phyloP scores from a whole-genome alignment of 2,888 invertebrate species.

The Cantharis rustica region DNA sequence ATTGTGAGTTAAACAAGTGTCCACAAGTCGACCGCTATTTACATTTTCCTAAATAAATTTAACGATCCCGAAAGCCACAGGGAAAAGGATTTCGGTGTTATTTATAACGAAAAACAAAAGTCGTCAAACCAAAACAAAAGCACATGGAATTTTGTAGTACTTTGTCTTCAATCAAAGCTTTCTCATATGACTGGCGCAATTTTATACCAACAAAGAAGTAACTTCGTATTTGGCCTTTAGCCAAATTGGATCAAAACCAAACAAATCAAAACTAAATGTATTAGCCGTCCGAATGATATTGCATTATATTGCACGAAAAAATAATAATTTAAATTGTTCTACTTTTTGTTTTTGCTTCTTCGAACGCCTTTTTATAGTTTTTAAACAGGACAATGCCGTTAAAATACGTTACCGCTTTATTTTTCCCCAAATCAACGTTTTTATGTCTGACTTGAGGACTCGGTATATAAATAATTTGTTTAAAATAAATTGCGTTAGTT shows the following conservation, averaged over 20 bases:
- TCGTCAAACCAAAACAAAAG: neutral
- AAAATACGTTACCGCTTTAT: neutral
- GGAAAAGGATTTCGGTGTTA: neutral
- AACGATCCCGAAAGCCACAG: neutral
- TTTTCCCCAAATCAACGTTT: constrained; percentile 20
- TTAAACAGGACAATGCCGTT: neutral
- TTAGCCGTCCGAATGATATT: constrained; percentile 6
- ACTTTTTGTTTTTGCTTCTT: neutral
- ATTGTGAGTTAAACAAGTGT: neutral
- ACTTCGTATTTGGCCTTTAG: constrained; percentile 63
- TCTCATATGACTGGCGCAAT: constrained; percentile 18
- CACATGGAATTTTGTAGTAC: constrained; percentile 2
- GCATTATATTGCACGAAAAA: neutral
- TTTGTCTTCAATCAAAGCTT: neutral
- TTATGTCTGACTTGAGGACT: neutral
- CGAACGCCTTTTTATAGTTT: neutral
- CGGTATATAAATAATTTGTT: constrained; percentile 27
- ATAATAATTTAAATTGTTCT: neutral
- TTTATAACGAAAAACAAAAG: neutral
- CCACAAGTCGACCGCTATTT: neutral
- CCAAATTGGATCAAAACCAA: constrained; percentile 60
- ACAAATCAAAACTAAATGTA: constrained; percentile 29
- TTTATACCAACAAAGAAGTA: constrained; percentile 44
- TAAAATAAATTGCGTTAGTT: constrained; percentile 24
- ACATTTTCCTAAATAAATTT: neutral